A percentile compares a stretch with the other conserved stretches of the same genome.
Evolutionary conservation across 1,140 invertebrate genomes (phyloP).

Genomic region (Ooceraea biroi): DNA sequence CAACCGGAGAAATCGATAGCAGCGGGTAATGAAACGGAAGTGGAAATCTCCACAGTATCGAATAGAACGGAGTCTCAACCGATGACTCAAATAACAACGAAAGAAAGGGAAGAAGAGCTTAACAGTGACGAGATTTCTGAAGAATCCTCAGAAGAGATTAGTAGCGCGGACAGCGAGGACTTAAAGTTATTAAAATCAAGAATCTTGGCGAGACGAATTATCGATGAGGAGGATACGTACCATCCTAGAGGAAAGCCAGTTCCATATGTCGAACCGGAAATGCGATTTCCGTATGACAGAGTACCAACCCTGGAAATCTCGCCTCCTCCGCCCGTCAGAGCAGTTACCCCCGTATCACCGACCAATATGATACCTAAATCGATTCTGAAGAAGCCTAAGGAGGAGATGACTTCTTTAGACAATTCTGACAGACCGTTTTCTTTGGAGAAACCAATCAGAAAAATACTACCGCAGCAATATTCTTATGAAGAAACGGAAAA

Average conservation of each 20-base stretch:
- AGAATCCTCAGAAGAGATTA: slow-evolving; percentile 85
- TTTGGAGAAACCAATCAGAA: slow-evolving; percentile 79
- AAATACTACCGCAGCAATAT: slow-evolving; percentile 13
- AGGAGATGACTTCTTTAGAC: slow-evolving; percentile 79
- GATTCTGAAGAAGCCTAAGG: slow-evolving; percentile 88
- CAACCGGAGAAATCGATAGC: slow-evolving; percentile 49
- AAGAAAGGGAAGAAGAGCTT: slow-evolving; percentile 73
- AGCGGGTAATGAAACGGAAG: background rate
- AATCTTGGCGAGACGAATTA: slow-evolving; percentile 83
- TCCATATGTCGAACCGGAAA: slow-evolving; percentile 66
- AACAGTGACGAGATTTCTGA: slow-evolving; percentile 79
- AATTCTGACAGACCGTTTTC: slow-evolving; percentile 78
- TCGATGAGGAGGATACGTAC: slow-evolving; percentile 90
- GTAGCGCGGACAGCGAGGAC: slow-evolving; percentile 82
- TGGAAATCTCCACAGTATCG: background rate
- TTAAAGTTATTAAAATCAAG: slow-evolving; percentile 87
- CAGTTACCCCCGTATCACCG: slow-evolving; percentile 85
- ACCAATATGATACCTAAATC: slow-evolving; percentile 91
- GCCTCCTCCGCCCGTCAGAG: slow-evolving; percentile 22
- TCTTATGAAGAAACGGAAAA: slow-evolving; percentile 45
- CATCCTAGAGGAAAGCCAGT: slow-evolving; percentile 87
- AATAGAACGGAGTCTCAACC: background rate
- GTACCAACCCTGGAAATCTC: slow-evolving; percentile 59
- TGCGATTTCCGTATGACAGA: slow-evolving; percentile 44
- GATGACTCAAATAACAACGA: background rate